phyloP scores from a whole-genome alignment of 2,888 invertebrate species.

The Galeopsomyia nigrocyanea region DNA sequence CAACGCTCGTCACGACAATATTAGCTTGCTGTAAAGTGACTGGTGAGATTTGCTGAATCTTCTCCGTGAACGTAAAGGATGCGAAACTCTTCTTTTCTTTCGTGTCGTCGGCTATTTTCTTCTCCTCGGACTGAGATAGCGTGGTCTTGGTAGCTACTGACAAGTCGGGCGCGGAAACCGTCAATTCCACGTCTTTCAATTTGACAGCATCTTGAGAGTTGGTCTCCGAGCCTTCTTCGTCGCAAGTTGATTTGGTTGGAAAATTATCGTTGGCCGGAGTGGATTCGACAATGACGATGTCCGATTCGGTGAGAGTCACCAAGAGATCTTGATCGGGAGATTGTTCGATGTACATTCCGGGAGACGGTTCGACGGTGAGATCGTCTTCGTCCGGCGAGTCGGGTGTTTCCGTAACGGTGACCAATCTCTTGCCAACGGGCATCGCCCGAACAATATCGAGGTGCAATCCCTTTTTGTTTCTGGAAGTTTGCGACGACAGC shows the following conservation, averaged over 20 bases:
- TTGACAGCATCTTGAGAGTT: slow-evolving; percentile 21
- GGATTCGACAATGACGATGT: slow-evolving; percentile 76
- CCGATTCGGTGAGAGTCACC: slow-evolving; percentile 68
- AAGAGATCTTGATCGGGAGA: slow-evolving; percentile 69
- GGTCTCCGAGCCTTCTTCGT: slow-evolving; percentile 51
- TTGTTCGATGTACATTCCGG: slow-evolving; percentile 66
- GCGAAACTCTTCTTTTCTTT: slow-evolving; percentile 50
- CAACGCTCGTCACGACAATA: neutral
- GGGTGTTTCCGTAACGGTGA: slow-evolving; percentile 69
- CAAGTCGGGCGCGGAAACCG: slow-evolving; percentile 1
- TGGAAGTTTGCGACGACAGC: slow-evolving; percentile 54
- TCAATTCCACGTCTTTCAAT: slow-evolving; percentile 27
- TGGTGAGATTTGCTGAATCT: slow-evolving; percentile 59
- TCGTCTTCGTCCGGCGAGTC: slow-evolving; percentile 73
- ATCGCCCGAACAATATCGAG: slow-evolving; percentile 66
- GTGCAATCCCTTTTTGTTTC: slow-evolving; percentile 61
- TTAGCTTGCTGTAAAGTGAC: slow-evolving; percentile 59
- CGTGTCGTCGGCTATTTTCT: slow-evolving; percentile 40
- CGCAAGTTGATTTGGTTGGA: slow-evolving; percentile 62
- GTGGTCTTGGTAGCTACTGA: slow-evolving; percentile 15
- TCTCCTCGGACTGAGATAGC: slow-evolving; percentile 11
- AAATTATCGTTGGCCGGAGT: slow-evolving; percentile 70
- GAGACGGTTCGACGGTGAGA: slow-evolving; percentile 68
- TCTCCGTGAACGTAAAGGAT: slow-evolving; percentile 53
- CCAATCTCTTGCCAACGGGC: slow-evolving; percentile 65